Evolutionary conservation across 2,797 vertebrate species (phyloP).

Genomic region (Takifugu rubripes): DNA sequence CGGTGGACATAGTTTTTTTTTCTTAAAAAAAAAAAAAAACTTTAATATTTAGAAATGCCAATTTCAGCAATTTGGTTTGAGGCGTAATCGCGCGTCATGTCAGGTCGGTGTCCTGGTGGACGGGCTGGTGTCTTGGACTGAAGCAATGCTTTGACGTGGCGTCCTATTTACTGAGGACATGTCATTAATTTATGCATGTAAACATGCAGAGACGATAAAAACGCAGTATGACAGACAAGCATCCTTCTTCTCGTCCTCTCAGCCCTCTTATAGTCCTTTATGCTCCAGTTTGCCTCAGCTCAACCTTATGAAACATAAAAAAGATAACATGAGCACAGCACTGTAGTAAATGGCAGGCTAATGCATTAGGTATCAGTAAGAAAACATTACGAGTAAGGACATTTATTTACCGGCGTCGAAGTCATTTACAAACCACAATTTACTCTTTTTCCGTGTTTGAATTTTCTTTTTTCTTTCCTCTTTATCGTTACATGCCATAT

Average conservation of each 20-base stretch:
- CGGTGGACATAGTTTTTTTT: conserved; percentile 35
- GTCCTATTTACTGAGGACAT: conserved; percentile 54
- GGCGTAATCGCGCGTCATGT: conserved; percentile 42
- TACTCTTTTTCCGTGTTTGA: conserved; percentile 68
- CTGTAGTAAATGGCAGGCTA: conserved; percentile 71
- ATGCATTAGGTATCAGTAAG: conserved; percentile 72
- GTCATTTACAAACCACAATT: conserved; percentile 74
- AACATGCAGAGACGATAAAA: conserved; percentile 59
- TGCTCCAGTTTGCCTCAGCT: conserved; percentile 60
- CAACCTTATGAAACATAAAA: conserved; percentile 63
- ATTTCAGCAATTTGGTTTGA: conserved; percentile 50
- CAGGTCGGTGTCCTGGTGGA: conserved; percentile 35
- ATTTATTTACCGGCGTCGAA: conserved; percentile 66
- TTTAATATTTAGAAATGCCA: conserved; percentile 30
- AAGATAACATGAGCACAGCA: conserved; percentile 71
- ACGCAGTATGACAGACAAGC: conserved; percentile 26
- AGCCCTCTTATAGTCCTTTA: conserved; percentile 44
- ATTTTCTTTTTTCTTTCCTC: conserved; percentile 56
- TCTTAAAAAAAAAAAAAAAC: conserved; percentile 6
- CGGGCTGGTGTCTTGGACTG: conserved; percentile 28
- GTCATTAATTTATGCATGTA: conserved; percentile 57
- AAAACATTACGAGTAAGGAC: conserved; percentile 72
- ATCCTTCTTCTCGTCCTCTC: conserved; percentile 27
- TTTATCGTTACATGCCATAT: conserved; percentile 87
- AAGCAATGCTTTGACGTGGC: conserved; percentile 50